A percentile compares a stretch with the other conserved stretches of the same genome.
Evolutionary conservation across 1,140 invertebrate species (phyloP).

Genomic region (Cheumatopsyche charites): DNA sequence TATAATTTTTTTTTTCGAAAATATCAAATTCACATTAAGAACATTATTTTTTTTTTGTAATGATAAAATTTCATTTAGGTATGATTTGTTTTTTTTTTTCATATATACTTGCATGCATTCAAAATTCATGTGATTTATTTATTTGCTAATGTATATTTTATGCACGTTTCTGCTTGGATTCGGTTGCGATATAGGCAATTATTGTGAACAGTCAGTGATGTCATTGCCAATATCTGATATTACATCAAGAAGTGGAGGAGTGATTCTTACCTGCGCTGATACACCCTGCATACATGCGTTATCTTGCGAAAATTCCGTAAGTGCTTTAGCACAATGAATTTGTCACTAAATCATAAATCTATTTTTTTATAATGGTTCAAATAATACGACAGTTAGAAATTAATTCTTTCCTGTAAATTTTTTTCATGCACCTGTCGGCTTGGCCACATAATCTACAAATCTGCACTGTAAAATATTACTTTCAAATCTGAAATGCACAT

Average conservation of each 20-base stretch:
- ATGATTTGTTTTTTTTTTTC: no score
- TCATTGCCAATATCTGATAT: constrained; percentile 57
- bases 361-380: no score
- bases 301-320: constrained; percentile 67
- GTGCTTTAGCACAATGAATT: constrained; percentile 53
- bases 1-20: no score
- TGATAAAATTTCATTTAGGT: no score
- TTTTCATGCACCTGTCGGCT: constrained; percentile 45
- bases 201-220: constrained; percentile 65
- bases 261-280: constrained; percentile 60
- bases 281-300: constrained; percentile 65
- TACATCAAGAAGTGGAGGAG: constrained; percentile 65
- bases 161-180: constrained; percentile 52
- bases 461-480: constrained; percentile 36
- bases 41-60: no score
- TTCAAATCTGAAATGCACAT: constrained; percentile 41
- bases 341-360: neutral
- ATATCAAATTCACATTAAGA: no score
- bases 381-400: no score
- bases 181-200: constrained; percentile 64
- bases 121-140: constrained; percentile 4
- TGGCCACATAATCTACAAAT: constrained; percentile 29
- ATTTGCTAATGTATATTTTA: constrained; percentile 22
- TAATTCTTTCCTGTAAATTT: neutral
- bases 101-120: no score